A percentile compares a stretch with the other conserved stretches of the same genome.
phyloP scores from a whole-genome alignment of 1,140 invertebrate species.

The Oscheius sp. region DNA sequence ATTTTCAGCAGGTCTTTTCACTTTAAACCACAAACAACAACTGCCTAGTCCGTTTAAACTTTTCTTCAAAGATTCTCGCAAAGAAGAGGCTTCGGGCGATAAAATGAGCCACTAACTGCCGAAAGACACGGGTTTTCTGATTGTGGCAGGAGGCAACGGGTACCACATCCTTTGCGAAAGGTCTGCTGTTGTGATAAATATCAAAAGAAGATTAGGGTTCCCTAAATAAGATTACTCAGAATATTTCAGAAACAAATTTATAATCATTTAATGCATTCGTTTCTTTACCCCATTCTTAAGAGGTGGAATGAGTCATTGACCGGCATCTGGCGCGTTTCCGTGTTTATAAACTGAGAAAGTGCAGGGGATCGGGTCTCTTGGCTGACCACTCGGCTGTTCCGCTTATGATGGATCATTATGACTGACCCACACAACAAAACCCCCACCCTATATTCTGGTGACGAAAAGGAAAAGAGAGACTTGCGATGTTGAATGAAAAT shows the following conservation, averaged over 20 bases:
- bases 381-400: neutral
- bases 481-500: neutral
- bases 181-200: neutral
- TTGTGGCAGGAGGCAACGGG: too few species aligned
- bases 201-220: neutral
- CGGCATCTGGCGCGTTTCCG: neutral
- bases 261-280: too few species aligned
- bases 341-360: constrained; percentile 10
- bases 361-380: constrained; percentile 3
- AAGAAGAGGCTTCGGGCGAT: too few species aligned
- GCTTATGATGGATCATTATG: constrained; percentile 10
- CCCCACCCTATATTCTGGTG: neutral
- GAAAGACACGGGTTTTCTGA: too few species aligned
- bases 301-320: neutral
- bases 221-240: neutral
- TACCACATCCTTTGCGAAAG: neutral
- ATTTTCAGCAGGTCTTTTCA: too few species aligned
- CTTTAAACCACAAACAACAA: too few species aligned
- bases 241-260: neutral
- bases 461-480: neutral
- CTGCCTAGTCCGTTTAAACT: too few species aligned
- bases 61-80: too few species aligned
- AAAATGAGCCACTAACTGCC: too few species aligned
- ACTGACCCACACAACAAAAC: neutral
- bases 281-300: neutral